These are phyloP conservation scores for Leptodactylus fallax DNA, from an alignment of 2,797 vertebrate genomes.

Conservation along the genomic window DNA sequence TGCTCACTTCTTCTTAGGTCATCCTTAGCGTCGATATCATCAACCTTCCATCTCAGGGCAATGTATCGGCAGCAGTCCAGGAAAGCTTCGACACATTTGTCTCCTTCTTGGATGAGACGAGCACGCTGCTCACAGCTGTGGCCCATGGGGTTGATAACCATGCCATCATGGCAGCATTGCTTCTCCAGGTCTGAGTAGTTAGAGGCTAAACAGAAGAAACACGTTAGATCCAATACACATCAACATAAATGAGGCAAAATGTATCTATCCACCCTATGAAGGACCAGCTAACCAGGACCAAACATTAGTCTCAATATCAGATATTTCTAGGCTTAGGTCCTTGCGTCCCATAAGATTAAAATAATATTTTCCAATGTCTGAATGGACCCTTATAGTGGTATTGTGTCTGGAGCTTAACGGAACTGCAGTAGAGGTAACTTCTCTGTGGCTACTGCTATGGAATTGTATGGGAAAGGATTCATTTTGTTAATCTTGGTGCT, in stretches of 20 bases:
- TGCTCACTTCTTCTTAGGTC: conserved; percentile 27
- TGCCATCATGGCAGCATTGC: conserved; percentile 83
- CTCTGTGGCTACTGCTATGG: no score
- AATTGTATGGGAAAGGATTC: no score
- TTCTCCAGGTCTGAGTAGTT: conserved; percentile 68
- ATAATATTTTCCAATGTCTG: no score
- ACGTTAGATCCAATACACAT: not conserved
- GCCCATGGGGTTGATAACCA: conserved; percentile 75
- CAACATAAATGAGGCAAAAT: not conserved
- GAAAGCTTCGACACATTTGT: conserved; percentile 79
- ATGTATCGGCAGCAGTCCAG: conserved; percentile 81
- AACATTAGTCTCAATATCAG: no score
- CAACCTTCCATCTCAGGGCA: conserved; percentile 28
- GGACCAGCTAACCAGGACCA: no score
- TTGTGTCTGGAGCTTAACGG: no score
- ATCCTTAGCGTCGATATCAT: not conserved
- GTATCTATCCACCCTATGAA: no score
- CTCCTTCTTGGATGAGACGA: conserved; percentile 73
- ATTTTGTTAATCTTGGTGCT: no score
- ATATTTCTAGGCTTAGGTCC: no score
- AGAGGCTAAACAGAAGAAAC: conserved; percentile 67
- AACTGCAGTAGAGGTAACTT: no score
- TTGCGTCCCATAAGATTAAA: no score
- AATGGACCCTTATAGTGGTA: no score
- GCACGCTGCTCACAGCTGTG: conserved; percentile 77